These are phyloP conservation scores for Pseudomyrmex dendroicus DNA, from an alignment of 1,140 invertebrate species.

Conservation along the genomic window DNA sequence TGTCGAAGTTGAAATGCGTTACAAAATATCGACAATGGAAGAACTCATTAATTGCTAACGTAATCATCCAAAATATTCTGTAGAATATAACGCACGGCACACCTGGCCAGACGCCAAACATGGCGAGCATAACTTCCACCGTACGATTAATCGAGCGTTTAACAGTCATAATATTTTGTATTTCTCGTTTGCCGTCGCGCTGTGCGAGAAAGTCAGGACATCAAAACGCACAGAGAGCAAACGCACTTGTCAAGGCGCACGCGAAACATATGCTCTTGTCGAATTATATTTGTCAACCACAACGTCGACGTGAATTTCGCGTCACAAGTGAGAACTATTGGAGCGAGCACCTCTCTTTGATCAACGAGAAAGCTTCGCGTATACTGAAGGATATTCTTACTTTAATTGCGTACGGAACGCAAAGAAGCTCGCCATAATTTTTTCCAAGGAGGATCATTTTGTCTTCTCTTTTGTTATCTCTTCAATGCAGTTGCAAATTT, in stretches of 20 bases:
- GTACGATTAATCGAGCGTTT: constrained; percentile 42
- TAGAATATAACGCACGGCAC: constrained; percentile 21
- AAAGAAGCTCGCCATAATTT: too few species aligned
- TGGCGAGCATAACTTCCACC: constrained; percentile 32
- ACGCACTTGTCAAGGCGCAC: neutral
- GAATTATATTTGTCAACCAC: neutral
- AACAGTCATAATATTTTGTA: constrained; percentile 13
- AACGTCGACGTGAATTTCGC: too few species aligned
- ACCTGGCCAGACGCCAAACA: constrained; percentile 52
- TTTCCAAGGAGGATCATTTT: too few species aligned
- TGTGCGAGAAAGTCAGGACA: neutral
- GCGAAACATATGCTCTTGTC: neutral
- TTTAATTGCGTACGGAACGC: too few species aligned
- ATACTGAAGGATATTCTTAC: too few species aligned
- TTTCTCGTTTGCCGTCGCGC: neutral
- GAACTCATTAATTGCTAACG: constrained; percentile 29
- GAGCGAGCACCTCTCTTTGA: too few species aligned
- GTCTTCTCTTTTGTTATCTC: too few species aligned
- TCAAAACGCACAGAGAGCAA: neutral
- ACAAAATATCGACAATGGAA: constrained; percentile 30
- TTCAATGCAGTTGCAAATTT: too few species aligned
- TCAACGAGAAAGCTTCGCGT: too few species aligned
- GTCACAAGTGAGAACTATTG: too few species aligned
- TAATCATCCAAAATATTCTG: constrained; percentile 45
- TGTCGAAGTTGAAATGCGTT: constrained; percentile 27